Evolutionary conservation across 2,797 vertebrate species (phyloP).

Genomic region (Glossophaga mutica): DNA sequence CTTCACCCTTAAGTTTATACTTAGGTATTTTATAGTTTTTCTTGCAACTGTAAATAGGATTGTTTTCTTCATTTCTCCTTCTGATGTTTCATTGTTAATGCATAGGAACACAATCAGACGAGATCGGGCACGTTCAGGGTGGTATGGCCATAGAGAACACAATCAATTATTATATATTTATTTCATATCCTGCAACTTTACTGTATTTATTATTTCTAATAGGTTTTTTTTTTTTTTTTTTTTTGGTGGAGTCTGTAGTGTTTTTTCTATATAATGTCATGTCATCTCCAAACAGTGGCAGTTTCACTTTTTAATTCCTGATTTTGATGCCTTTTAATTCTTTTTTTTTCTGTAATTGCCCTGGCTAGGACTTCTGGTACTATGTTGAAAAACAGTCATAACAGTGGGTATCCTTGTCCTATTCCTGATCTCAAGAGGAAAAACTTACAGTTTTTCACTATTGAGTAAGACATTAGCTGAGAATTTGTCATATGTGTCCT

Average conservation of each 20-base stretch:
- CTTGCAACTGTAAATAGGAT: no score
- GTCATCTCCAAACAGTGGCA: not conserved
- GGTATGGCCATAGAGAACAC: no score
- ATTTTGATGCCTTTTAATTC: not conserved
- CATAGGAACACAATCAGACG: no score
- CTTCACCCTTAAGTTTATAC: no score
- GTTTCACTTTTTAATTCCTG: not conserved
- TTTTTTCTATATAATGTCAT: not conserved
- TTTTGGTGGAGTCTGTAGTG: not conserved
- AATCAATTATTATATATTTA: not conserved
- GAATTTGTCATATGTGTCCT: not conserved
- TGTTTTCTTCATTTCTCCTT: not conserved
- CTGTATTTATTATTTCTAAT: not conserved
- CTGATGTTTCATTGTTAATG: not conserved
- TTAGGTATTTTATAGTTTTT: no score
- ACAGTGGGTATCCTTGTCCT: not conserved
- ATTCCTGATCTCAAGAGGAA: not conserved
- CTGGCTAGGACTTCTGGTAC: not conserved
- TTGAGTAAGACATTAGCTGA: not conserved
- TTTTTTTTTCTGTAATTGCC: not conserved
- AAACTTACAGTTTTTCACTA: not conserved
- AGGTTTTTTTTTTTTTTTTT: no score
- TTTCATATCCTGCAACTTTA: not conserved
- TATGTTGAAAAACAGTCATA: not conserved
- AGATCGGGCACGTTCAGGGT: no score